Percentiles rank a stretch among this genome's conserved stretches.
phyloP scores from a whole-genome alignment of 2,113 vertebrate species.

The Petaurus breviceps region DNA sequence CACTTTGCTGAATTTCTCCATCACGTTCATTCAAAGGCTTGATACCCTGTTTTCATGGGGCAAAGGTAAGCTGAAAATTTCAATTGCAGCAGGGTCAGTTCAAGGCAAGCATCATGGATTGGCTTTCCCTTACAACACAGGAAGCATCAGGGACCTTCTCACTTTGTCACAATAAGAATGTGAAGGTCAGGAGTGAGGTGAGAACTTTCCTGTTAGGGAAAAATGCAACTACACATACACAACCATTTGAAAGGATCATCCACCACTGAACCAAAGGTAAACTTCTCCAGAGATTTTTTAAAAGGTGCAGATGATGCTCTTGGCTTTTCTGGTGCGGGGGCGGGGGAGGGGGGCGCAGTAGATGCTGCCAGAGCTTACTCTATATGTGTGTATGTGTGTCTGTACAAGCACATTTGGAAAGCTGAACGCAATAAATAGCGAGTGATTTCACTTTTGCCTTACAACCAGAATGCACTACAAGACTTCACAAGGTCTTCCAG shows the following conservation, averaged over 20 bases:
- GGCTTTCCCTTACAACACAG: neutral
- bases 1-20: neutral
- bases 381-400: neutral
- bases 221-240: neutral
- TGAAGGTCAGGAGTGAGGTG: neutral
- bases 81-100: neutral
- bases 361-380: neutral
- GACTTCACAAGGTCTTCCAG: constrained; percentile 34
- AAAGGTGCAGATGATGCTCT: neutral
- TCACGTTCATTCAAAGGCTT: neutral
- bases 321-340: constrained; percentile 15
- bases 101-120: neutral
- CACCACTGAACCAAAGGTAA: neutral
- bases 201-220: neutral
- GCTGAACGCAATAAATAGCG: neutral
- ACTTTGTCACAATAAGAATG: neutral
- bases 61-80: neutral
- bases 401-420: neutral
- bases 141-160: neutral
- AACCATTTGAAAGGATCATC: neutral
- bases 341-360: neutral
- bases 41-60: neutral
- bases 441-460: constrained; percentile 37
- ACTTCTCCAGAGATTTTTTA: neutral
- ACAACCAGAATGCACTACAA: neutral